phyloP scores from a whole-genome alignment of 2,113 vertebrate genomes.

The Urocynchramus pylzowi region DNA sequence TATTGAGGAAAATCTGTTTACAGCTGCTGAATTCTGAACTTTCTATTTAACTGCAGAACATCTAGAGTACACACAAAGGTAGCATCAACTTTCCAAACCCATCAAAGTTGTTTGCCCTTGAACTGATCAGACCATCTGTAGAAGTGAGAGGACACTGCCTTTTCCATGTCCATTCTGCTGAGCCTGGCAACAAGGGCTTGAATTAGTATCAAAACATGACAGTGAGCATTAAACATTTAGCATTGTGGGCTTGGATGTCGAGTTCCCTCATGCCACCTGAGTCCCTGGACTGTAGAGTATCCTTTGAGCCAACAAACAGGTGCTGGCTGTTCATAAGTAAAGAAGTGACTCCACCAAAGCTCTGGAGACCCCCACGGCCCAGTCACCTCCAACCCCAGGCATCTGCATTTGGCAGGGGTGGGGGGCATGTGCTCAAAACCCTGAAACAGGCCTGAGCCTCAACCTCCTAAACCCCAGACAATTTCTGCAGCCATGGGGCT shows the following conservation, averaged over 20 bases:
- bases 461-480: neutral
- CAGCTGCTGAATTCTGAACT: neutral
- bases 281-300: neutral
- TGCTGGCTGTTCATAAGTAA: neutral
- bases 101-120: neutral
- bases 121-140: neutral
- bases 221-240: neutral
- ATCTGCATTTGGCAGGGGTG: fast-evolving
- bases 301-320: neutral
- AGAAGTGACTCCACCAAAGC: neutral
- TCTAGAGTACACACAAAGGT: neutral
- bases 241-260: neutral
- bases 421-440: fast-evolving
- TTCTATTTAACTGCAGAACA: neutral
- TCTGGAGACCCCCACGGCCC: neutral
- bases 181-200: neutral
- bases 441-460: neutral
- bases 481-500: neutral
- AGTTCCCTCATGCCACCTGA: neutral
- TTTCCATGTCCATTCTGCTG: neutral
- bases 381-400: neutral
- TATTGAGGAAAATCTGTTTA: neutral
- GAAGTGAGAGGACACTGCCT: neutral
- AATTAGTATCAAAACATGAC: neutral
- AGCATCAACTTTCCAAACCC: neutral